Evolutionary conservation across 2,113 vertebrate species (phyloP).

Genomic region (Poecile atricapillus): DNA sequence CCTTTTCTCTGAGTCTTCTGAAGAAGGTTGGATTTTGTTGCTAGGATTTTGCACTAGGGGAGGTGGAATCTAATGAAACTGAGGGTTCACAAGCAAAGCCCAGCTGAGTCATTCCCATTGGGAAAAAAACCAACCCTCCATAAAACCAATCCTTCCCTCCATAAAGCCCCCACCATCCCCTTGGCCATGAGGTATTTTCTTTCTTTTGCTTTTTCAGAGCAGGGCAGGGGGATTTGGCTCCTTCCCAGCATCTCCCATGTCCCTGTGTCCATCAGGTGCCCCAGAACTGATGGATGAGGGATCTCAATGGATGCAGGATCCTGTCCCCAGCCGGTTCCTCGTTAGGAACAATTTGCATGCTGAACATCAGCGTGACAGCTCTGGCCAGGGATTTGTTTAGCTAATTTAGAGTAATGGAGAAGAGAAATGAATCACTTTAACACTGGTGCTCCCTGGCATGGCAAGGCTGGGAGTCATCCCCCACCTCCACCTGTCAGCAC

Average conservation of each 20-base stretch:
- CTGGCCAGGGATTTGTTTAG: conserved; percentile 71
- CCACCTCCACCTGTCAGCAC: background rate
- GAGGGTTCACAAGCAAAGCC: background rate
- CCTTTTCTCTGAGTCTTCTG: background rate
- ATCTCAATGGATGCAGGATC: background rate
- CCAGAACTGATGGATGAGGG: background rate
- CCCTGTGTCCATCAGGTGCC: background rate
- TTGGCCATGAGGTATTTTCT: background rate
- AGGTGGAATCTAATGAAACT: background rate
- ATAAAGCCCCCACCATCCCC: background rate
- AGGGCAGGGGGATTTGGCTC: background rate
- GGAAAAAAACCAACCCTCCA: background rate
- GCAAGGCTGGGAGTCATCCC: background rate
- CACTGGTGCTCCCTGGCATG: background rate
- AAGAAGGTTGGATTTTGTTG: background rate
- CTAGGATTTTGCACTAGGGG: background rate
- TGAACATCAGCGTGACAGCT: conserved; percentile 67
- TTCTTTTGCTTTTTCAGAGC: background rate
- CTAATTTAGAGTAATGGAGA: conserved; percentile 72
- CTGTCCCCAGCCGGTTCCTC: conserved; percentile 26
- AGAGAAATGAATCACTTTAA: conserved; percentile 70
- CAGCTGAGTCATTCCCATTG: background rate
- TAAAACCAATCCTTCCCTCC: background rate
- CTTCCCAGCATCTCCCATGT: background rate
- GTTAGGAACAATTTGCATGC: conserved; percentile 72